Evolutionary conservation across 2,113 vertebrate species (phyloP).

Genomic region (Pycnonotus jocosus): DNA sequence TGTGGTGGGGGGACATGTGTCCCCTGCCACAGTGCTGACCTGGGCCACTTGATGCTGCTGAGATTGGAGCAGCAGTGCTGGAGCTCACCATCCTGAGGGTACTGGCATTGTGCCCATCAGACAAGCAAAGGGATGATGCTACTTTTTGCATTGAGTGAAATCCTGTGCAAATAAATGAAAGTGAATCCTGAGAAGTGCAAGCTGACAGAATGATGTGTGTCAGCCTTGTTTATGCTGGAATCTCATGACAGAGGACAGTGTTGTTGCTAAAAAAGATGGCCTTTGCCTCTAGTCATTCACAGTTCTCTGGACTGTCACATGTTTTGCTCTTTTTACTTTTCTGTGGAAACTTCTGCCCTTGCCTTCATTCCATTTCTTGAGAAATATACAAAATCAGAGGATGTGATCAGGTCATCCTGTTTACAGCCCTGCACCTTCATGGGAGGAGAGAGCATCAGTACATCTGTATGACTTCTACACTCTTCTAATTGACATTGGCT

Average conservation of each 20-base stretch:
- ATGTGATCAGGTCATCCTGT: background rate
- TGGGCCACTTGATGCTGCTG: background rate
- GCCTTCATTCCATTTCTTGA: background rate
- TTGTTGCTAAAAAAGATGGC: background rate
- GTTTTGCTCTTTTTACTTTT: background rate
- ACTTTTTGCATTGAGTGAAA: background rate
- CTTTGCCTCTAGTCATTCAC: background rate
- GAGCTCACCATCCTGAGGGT: background rate
- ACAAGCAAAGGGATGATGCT: background rate
- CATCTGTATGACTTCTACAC: background rate
- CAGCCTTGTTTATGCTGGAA: background rate
- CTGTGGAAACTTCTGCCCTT: background rate
- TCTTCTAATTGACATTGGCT: background rate
- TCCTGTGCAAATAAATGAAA: background rate
- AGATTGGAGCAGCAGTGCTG: background rate
- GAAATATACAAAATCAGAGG: background rate
- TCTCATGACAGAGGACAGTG: background rate
- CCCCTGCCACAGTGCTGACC: background rate
- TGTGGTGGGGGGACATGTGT: background rate
- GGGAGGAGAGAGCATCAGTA: background rate
- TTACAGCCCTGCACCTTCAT: background rate
- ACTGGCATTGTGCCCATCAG: background rate
- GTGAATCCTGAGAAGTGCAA: background rate
- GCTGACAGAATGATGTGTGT: background rate
- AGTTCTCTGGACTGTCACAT: background rate